Base-by-base conservation (phyloP, 2,113 vertebrate species). In the Micromys minutus region DNA sequence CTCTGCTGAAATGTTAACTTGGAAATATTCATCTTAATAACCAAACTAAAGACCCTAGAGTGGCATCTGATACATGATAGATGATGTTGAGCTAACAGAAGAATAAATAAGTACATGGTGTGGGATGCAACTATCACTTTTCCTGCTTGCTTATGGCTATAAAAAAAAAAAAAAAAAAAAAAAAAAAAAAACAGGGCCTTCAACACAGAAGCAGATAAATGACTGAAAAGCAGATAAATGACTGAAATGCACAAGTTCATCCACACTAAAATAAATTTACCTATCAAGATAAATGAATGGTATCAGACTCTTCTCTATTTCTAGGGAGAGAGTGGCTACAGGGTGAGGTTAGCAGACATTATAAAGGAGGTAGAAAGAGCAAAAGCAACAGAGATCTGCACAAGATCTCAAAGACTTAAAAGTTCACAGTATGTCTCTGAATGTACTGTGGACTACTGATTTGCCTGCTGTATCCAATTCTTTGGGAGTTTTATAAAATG, bases 11-110 rank as follows among this genome's bases (percentile, higher is more conserved):
- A 97, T 63, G 47, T 52, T 79, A 93, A 79, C 47, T 87, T 79
- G 83, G 75, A 91, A 59, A 87, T 63, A 61, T 87, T n/a, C 34
- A 57, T 83, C 87, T 83, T 87, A 91, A 55, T 93, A 90, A 93
- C 9, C 36, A 69, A 91, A 86, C 91, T 61, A 89, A 93, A 80
- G 52, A 29, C 77, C 36, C 69, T 65, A 45, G 39, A 87, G 61
- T 77, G 89, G 24, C 47, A 22, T 71, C 42, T 85, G 52, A 47
- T 69, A n/a, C 21, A 63, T 39, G 65, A 86, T 0, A 87, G 42
- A 74, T 52, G 39, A 69, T 87, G 42, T 16, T 81, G 15, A 86
- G 39, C 39, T 67, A 95, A 72, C 26, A 92, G 52, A 87, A 55
- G n/a, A 88, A n/a, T n/a, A 1, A 89, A 36, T 65, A 24, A 95